Conservation (phyloP, 1,140 invertebrate species). For the Piezodorus guildinii region DNA sequence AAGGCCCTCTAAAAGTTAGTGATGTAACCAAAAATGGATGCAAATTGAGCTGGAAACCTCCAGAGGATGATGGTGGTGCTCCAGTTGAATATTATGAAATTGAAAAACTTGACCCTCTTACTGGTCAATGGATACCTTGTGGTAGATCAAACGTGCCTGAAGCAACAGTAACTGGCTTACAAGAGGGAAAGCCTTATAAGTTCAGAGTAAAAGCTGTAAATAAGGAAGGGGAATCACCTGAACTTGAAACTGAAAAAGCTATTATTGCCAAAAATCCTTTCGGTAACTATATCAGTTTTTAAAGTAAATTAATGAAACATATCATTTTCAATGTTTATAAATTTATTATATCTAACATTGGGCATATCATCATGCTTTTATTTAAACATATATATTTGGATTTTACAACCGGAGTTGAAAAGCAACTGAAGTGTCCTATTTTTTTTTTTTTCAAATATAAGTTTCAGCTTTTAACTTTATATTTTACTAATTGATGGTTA, state of each 20-base stretch:
- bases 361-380: no score
- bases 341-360: neutral
- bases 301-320: neutral
- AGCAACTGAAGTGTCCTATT: no score
- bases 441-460: no score
- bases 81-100: slow-evolving; percentile 95
- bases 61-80: slow-evolving; percentile 81
- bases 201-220: slow-evolving; percentile 98
- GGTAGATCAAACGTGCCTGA: slow-evolving; percentile 65
- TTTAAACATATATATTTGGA: no score
- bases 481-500: no score
- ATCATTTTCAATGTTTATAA: neutral
- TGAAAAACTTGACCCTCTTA: slow-evolving; percentile 89
- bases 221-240: slow-evolving; percentile 93
- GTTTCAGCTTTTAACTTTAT: no score
- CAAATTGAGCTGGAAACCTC: slow-evolving; percentile 86
- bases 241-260: slow-evolving; percentile 83
- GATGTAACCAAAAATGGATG: slow-evolving; percentile 90
- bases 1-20: slow-evolving; percentile 77
- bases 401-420: no score
- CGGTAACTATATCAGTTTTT: slow-evolving; percentile 43
- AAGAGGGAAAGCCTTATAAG: slow-evolving; percentile 94
- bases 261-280: slow-evolving; percentile 98
- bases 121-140: slow-evolving; percentile 84
- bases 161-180: slow-evolving; percentile 72